These are phyloP conservation scores for Drosophila triauraria DNA, from an alignment of 1,140 invertebrate species.

Conservation along the genomic window DNA sequence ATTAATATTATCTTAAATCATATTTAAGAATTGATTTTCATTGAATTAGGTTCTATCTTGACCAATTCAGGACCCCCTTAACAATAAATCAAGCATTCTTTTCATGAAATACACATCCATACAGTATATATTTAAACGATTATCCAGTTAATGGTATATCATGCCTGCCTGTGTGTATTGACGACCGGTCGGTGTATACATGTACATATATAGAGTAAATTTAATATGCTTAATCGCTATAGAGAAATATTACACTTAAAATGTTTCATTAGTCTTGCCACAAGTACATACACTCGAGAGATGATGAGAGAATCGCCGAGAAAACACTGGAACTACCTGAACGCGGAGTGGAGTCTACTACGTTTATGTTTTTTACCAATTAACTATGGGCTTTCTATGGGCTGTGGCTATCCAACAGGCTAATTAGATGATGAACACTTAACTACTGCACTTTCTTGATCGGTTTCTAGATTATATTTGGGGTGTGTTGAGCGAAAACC, in stretches of 20 bases:
- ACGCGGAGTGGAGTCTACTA: slow-evolving; percentile 11
- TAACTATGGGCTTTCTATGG: slow-evolving; percentile 39
- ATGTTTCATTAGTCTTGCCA: slow-evolving; percentile 51
- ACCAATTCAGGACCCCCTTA: not conserved
- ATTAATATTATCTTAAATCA: too few relatives aligned
- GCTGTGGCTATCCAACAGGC: slow-evolving; percentile 5
- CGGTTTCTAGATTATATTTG: slow-evolving; percentile 31
- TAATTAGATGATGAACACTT: slow-evolving; percentile 41
- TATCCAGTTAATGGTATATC: slow-evolving; percentile 55
- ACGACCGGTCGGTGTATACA: slow-evolving; percentile 23
- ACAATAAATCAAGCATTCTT: not conserved
- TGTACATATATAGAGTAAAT: slow-evolving; percentile 51
- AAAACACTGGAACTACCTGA: slow-evolving; percentile 29
- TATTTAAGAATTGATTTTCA: not conserved
- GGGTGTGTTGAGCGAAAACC: slow-evolving; percentile 1
- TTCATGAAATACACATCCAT: slow-evolving; percentile 66
- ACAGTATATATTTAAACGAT: slow-evolving; percentile 60
- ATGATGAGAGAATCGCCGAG: slow-evolving; percentile 22
- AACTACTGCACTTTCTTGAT: slow-evolving; percentile 20
- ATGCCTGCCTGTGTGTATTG: slow-evolving; percentile 31
- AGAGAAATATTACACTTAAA: slow-evolving; percentile 72
- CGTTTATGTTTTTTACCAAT: slow-evolving; percentile 20
- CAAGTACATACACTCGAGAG: slow-evolving; percentile 11
- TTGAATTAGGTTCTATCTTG: not conserved
- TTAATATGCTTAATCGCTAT: slow-evolving; percentile 57